Base-by-base conservation (phyloP, 2,113 vertebrate species). In the Prionailurus bengalensis region DNA sequence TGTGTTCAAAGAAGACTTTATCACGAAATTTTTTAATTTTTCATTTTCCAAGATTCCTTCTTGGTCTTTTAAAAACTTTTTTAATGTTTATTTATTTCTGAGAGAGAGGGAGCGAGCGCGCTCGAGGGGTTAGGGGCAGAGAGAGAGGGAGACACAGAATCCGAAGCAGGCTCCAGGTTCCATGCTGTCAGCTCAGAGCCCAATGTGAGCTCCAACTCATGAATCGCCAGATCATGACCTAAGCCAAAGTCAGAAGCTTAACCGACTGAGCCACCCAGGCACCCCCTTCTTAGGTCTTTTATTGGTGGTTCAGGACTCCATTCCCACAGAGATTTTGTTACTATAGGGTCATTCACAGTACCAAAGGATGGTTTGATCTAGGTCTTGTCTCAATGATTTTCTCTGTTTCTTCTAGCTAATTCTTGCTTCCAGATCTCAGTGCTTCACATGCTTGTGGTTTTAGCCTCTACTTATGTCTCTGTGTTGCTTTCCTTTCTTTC, bases 381-480 rank as follows among this genome's bases (percentile, higher is more conserved):
- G 42, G 29, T 76, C 89, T 78, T 84, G 1, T 68, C 27, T 83
- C 61, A 36, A 8, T 48, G 33, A 89, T 78, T n/a, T 94, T 84
- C 61, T 91, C 61, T 88, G 25, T 39, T 95, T 19, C 31, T 48
- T 83, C 51, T 88, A 74, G 76, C 16, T 95, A 92, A 95, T 79
- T 89, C 36, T n/a, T 63, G 51, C 42, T 89, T 92, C 13, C 42
- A 89, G 21, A 79, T 66, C 39, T 76, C 45, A 81, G 81, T 53
- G 27, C 33, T 55, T 73, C 58, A 7, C 45, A 31, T 39, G 25
- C 16, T 45, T 87, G 19, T 91, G 74, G 10, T 81, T 96, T 81
- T 91, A 83, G 33, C 76, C 53, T 42, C 48, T 53, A 31, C 61
- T 92, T 83, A 25, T 31, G 92, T 89, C 42, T 97, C 42, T 53